Evolutionary conservation across 1,140 invertebrate species (phyloP).

Genomic region (Drosophila athabasca): DNA sequence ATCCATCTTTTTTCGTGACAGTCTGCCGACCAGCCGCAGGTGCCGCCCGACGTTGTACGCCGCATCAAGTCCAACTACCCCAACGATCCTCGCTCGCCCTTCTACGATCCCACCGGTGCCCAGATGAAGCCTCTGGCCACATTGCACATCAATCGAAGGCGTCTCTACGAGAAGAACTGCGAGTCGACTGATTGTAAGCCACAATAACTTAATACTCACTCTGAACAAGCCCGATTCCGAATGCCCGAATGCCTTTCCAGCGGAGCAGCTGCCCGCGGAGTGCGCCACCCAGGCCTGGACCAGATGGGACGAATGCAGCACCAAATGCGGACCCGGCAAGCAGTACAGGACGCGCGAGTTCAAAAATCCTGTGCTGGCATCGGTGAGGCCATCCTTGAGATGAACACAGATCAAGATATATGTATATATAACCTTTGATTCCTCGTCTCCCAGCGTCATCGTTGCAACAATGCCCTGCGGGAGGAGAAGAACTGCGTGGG

Average conservation of each 20-base stretch:
- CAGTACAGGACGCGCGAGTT: slow-evolving; percentile 87
- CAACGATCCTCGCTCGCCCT: slow-evolving; percentile 93
- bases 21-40: slow-evolving; percentile 91
- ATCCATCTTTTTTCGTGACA: slow-evolving; percentile 79
- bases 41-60: slow-evolving; percentile 92
- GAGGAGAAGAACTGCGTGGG: slow-evolving; percentile 85
- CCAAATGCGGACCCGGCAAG: slow-evolving; percentile 90
- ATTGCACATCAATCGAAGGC: slow-evolving; percentile 90
- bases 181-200: slow-evolving; percentile 81
- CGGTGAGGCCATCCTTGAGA: slow-evolving; percentile 54
- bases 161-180: slow-evolving; percentile 94
- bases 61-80: slow-evolving; percentile 93
- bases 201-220: not conserved
- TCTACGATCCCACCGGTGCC: slow-evolving; percentile 91
- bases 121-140: slow-evolving; percentile 96
- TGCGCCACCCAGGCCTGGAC: slow-evolving; percentile 90
- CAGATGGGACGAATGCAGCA: slow-evolving; percentile 90
- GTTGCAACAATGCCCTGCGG: slow-evolving; percentile 85
- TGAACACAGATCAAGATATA: too few species aligned
- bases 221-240: not conserved
- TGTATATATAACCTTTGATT: not conserved
- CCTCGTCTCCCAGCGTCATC: slow-evolving; percentile 52
- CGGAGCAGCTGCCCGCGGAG: slow-evolving; percentile 81
- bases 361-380: slow-evolving; percentile 84
- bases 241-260: slow-evolving; percentile 26